These are phyloP conservation scores for Heliconius nattereri DNA, from an alignment of 1,140 invertebrate genomes.

Conservation along the genomic window DNA sequence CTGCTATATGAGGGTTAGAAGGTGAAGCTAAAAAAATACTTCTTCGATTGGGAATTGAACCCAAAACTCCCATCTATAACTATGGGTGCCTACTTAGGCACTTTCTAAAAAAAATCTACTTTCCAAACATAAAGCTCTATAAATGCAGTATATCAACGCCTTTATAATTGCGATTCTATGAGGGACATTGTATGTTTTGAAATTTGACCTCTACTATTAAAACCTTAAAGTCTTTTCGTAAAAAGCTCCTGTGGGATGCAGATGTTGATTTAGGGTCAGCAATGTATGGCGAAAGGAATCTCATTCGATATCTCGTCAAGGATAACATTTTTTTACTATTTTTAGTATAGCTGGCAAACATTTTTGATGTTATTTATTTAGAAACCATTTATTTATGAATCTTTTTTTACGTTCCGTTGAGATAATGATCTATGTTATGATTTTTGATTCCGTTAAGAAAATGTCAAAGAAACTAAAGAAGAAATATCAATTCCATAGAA, in stretches of 20 bases:
- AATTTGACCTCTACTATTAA: background rate
- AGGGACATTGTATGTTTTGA: background rate
- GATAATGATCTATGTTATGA: too few species aligned
- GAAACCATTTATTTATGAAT: background rate
- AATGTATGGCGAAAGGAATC: conserved; percentile 27
- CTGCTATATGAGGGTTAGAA: too few species aligned
- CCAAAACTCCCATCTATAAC: too few species aligned
- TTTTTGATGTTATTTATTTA: background rate
- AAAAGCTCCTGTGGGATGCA: conserved; percentile 31
- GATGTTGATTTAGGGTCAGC: conserved; percentile 26
- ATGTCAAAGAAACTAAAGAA: too few species aligned
- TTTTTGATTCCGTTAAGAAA: too few species aligned
- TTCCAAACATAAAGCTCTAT: background rate
- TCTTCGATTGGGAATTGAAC: too few species aligned
- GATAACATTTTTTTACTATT: conserved; percentile 19
- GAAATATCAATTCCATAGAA: too few species aligned
- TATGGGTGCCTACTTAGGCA: too few species aligned
- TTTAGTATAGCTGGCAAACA: background rate
- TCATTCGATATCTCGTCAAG: conserved; percentile 27
- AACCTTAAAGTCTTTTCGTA: background rate
- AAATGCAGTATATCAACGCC: background rate
- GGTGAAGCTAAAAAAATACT: too few species aligned
- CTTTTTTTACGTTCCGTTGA: too few species aligned
- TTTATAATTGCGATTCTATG: conserved; percentile 26
- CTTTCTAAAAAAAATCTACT: too few species aligned